phyloP scores from a whole-genome alignment of 1,140 invertebrate genomes.

The Lycorma delicatula region DNA sequence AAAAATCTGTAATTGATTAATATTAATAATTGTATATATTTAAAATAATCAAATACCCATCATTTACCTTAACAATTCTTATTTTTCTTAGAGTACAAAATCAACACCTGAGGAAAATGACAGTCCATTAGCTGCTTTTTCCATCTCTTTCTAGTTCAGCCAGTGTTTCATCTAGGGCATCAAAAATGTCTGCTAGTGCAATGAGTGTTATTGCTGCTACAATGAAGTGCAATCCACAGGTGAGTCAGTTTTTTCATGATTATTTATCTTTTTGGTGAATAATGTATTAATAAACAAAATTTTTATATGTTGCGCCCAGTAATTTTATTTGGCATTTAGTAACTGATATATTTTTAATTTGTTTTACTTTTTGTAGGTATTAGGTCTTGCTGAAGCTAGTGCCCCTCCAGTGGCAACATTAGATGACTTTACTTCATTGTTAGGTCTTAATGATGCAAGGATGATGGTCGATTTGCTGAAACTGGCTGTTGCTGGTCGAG shows the following conservation, averaged over 20 bases:
- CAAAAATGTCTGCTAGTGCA: constrained; percentile 77
- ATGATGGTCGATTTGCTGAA: constrained; percentile 79
- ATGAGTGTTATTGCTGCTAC: constrained; percentile 88
- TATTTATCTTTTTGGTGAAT: too few species aligned
- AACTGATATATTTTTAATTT: not conserved
- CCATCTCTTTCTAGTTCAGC: constrained; percentile 57
- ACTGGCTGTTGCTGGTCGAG: constrained; percentile 68
- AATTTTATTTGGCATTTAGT: not conserved
- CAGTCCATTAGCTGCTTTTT: constrained; percentile 45
- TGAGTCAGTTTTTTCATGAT: too few species aligned
- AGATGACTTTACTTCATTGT: constrained; percentile 70
- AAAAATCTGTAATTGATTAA: too few species aligned
- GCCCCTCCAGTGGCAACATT: constrained; percentile 31
- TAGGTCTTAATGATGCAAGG: constrained; percentile 75
- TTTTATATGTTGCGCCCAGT: not conserved
- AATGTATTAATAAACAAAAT: too few species aligned
- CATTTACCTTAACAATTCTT: too few species aligned
- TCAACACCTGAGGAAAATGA: constrained; percentile 48
- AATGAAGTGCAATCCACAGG: constrained; percentile 69
- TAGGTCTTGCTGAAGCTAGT: constrained; percentile 33
- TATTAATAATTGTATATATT: too few species aligned
- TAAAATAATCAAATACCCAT: constrained; percentile 1
- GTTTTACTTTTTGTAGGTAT: constrained; percentile 32
- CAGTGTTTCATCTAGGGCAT: constrained; percentile 56
- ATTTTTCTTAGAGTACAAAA: constrained; percentile 39